Evolutionary conservation across 1,140 invertebrate genomes (phyloP), one percentile per base, ranked within the genome.

Genomic region (Drosophila punjabiensis): DNA sequence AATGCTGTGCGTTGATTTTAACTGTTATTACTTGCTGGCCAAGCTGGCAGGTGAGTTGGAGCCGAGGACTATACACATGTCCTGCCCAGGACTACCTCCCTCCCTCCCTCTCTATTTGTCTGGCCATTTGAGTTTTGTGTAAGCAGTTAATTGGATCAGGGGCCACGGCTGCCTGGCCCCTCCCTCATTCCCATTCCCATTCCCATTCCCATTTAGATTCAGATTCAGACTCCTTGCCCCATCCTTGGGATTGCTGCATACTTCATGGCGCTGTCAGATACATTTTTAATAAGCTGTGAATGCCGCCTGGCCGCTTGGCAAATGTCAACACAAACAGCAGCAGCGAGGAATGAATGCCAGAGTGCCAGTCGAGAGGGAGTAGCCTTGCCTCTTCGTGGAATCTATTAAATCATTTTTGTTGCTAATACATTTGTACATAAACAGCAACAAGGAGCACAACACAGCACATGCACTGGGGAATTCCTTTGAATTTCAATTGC

Each of bases 91-190:
- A 58, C 79, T 55, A 48, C 45, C 33, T 11, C n/a, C 10, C 13
- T 28, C 13, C 6, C 14, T 24, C 24, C 2, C 11, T 30, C 47
- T 70, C 66, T 80, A 52, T 82, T 76, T 82, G 86, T 85, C 86
- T 91, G 86, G 82, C 76, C 82, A 91, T 90, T 91, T 91, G 87
- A 82, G 76, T 91, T 91, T 86, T 89, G 76, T 92, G 82, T 86
- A 86, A 91, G 89, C 89, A 92, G 84, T 88, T 92, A 92, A 92
- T 92, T 92, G 89, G 89, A 92, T 92, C 89, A 92, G 89, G 69
- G 68, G 69, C 83, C 50, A 48, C 76, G 65, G 14, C 45, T 24
- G 20, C 1, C n/a, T 24, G 30, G 10, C 8, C n/a, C 47, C n/a
- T 37, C 18, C 50, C 50, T 11, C 48, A 5, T 9, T 2, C 24